Evolutionary conservation across 2,888 invertebrate species (phyloP), one percentile per base, ranked within the genome.

Genomic region (Pecten maximus): DNA sequence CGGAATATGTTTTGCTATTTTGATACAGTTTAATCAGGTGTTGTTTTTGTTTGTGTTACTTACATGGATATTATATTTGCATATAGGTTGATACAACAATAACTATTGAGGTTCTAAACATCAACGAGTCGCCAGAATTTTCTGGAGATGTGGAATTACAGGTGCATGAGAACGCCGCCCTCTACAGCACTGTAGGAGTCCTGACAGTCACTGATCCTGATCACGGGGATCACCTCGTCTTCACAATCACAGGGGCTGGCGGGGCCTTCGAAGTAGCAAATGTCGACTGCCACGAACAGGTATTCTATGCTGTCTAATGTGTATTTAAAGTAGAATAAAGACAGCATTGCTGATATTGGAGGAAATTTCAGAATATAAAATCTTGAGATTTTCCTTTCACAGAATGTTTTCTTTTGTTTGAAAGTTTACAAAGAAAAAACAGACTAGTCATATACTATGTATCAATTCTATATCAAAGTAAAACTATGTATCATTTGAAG

Each of bases 81-180:
- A 90, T 91, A 15, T 74, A 94, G 95, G 89, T 28, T 40, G 89
- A 91, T 35, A 91, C 88, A 12, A 89, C 91, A 6, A 60, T 94
- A 4, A 89, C 90, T 3, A 91, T 95, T 23, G 88, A 88, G 12
- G 93, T 94, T 2, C 60, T 93, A n/a, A 91, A 94, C 88, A 91
- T 93, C 23, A 93, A 94, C 86, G 95, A 95, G 87, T 40, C 90
- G 0, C 95, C 95, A n/a, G 40, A 28, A 28, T 92, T 93, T 87
- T 28, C 88, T 3, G 92, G 89, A 35, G 28, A 91, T 0, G 88
- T 87, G 0, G 88, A 88, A 2, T 54, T 93, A 4, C n/a, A 88
- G 28, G 91, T 93, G 0, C 74, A 88, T 6, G 95, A 95, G 44
- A 92, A 93, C 88, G 87, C 89, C 0, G 86, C 87, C 2, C 28